A percentile compares a stretch with the other conserved stretches of the same genome.
phyloP scores from a whole-genome alignment of 2,113 vertebrate species.

The Bucco capensis region DNA sequence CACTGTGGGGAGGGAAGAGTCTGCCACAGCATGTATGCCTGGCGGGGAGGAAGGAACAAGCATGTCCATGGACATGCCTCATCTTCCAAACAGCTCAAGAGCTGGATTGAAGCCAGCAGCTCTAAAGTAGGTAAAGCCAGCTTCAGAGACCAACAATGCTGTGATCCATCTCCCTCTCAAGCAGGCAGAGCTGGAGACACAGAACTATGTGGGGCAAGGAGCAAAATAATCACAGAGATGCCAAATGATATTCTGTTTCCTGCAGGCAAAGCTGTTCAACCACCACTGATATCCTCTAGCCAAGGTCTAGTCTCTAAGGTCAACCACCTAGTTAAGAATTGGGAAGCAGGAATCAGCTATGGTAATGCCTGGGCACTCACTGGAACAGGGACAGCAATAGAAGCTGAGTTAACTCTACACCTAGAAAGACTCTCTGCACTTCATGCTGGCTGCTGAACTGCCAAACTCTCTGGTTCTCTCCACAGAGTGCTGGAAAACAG shows the following conservation, averaged over 20 bases:
- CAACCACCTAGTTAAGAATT: neutral
- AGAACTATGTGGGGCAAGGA: neutral
- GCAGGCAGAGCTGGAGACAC: neutral
- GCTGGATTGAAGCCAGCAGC: conserved; percentile 6
- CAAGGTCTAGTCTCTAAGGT: neutral
- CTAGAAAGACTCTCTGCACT: neutral
- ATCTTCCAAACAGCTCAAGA: conserved; percentile 10
- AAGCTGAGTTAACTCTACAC: neutral
- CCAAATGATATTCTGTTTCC: neutral
- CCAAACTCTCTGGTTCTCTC: neutral
- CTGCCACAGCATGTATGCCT: conserved; percentile 69
- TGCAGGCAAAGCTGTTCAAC: neutral
- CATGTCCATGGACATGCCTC: conserved; percentile 35
- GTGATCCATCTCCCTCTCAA: neutral
- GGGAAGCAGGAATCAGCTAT: neutral
- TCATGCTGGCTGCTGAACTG: neutral
- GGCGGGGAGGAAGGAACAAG: conserved; percentile 44
- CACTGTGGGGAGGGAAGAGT: conserved; percentile 55
- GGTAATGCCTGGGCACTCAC: neutral
- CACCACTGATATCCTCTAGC: neutral
- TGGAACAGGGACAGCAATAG: neutral
- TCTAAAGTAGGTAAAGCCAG: neutral
- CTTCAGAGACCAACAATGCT: neutral
- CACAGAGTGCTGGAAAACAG: neutral
- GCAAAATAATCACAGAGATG: neutral